Evolutionary conservation across 1,140 invertebrate species (phyloP).

Genomic region (Drosophila persimilis): DNA sequence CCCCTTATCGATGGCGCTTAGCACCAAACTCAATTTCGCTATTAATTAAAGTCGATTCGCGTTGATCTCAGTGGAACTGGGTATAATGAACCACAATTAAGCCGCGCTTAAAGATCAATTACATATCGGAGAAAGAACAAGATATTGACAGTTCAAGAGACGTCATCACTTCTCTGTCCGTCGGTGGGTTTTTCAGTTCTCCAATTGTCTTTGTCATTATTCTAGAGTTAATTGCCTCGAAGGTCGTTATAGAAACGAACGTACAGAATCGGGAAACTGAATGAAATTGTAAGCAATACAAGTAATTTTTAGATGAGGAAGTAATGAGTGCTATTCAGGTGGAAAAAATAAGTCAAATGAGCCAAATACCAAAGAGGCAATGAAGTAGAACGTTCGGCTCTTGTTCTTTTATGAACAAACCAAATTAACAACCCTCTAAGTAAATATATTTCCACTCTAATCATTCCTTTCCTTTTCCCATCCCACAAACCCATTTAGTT

Average conservation of each 20-base stretch:
- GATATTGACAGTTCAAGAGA: constrained; percentile 27
- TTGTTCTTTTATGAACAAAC: neutral
- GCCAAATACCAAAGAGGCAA: neutral
- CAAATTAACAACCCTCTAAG: neutral
- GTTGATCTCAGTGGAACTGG: constrained; percentile 44
- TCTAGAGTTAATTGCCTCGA: constrained; percentile 48
- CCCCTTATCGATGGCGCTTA: constrained; percentile 30
- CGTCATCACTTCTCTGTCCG: constrained; percentile 28
- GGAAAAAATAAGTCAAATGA: neutral
- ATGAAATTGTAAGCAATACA: constrained; percentile 10
- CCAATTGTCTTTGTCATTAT: constrained; percentile 23
- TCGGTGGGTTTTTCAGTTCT: constrained; percentile 22
- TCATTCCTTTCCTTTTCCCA: neutral
- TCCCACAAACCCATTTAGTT: constrained; percentile 14
- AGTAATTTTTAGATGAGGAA: constrained; percentile 11
- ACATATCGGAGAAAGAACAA: neutral
- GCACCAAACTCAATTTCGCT: constrained; percentile 59
- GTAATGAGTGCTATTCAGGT: neutral
- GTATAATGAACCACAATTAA: constrained; percentile 48
- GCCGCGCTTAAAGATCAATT: constrained; percentile 32
- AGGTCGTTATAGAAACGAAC: constrained; percentile 43
- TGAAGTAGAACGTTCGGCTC: neutral
- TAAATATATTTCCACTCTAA: neutral
- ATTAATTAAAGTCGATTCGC: constrained; percentile 63
- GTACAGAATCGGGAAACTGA: constrained; percentile 7